Evolutionary conservation across 1,140 invertebrate species (phyloP), one percentile per base, ranked within the genome.

Genomic region (Oedothorax gibbosus): DNA sequence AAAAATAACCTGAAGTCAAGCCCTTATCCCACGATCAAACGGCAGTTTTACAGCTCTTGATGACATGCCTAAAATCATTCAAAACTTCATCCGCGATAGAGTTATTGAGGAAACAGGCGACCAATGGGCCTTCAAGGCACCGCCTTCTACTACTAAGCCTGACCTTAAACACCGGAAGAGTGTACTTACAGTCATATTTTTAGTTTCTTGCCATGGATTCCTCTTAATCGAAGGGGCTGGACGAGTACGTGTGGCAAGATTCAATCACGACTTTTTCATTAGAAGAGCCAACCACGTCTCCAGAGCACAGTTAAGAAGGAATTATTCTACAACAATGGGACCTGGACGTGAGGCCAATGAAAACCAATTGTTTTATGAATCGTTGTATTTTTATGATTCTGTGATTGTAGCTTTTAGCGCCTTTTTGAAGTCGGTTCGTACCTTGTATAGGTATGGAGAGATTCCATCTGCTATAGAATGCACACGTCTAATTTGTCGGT

Each of bases 221-320:
- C 49, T 18, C 80, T 82, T 73, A 82, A 82, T 82, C 69, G 80
- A 49, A 21, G 35, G 80, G 56, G 69, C 18, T 60, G 15, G 49
- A 7, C 76, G 21, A 56, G 54, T 81, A 81, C 66, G 66, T 71
- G 78, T 81, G 78, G 66, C 21, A 15, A 53, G 54, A 73, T 82
- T 64, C 69, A 73, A 82, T 82, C 80, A 82, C 80, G 80, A 82
- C 54, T 73, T 82, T 82, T 82, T 82, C 80, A 82, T 82, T 82
- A 73, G 69, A 20, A 9, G 14, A 56, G 49, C 21, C 53, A 50
- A 56, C 73, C 80, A 82, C 80, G 80, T 82, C 51, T 14, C 56
- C 8, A 50, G n/a, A 20, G 21, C 12, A 21, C 56, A 4, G 4
- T 8, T 35, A n/a, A 35, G 51, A 51, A 64, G 66, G 54, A 73